Evolutionary conservation across 1,140 invertebrate species (phyloP).

Genomic region (Drosophila nikananu): DNA sequence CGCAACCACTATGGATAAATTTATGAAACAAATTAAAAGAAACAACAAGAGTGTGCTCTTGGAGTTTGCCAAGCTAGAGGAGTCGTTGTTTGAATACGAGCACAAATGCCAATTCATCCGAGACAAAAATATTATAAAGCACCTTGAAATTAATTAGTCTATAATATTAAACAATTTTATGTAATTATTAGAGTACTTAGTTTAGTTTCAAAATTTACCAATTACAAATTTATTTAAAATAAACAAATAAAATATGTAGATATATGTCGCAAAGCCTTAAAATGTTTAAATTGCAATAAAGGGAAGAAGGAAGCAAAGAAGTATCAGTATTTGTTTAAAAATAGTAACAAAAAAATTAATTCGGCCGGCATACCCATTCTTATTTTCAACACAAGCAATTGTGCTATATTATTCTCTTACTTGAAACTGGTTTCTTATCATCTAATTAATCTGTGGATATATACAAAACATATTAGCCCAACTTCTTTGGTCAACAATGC

Average conservation of each 20-base stretch:
- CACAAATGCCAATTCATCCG: slow-evolving; percentile 67
- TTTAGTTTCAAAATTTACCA: neutral
- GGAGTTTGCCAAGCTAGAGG: slow-evolving; percentile 61
- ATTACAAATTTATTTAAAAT: neutral
- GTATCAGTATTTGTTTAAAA: neutral
- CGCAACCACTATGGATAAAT: slow-evolving; percentile 37
- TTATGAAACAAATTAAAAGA: slow-evolving; percentile 53
- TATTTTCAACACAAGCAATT: slow-evolving; percentile 2
- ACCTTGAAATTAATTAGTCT: slow-evolving; percentile 1
- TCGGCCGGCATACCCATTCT: neutral
- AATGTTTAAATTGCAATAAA: neutral
- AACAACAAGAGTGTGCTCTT: slow-evolving; percentile 55
- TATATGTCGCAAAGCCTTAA: neutral
- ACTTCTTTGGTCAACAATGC: slow-evolving; percentile 15
- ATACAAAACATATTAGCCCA: slow-evolving; percentile 15
- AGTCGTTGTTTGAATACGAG: slow-evolving; percentile 61
- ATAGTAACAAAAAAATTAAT: neutral
- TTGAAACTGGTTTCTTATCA: slow-evolving; percentile 21
- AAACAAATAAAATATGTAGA: neutral
- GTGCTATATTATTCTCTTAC: slow-evolving; percentile 2
- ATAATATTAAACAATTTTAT: neutral
- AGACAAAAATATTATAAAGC: slow-evolving; percentile 61
- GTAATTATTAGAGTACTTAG: neutral
- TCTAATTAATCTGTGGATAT: slow-evolving; percentile 13
- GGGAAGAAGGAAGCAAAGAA: neutral